Conservation (phyloP, 2,113 vertebrate genomes). For the Conger conger region DNA sequence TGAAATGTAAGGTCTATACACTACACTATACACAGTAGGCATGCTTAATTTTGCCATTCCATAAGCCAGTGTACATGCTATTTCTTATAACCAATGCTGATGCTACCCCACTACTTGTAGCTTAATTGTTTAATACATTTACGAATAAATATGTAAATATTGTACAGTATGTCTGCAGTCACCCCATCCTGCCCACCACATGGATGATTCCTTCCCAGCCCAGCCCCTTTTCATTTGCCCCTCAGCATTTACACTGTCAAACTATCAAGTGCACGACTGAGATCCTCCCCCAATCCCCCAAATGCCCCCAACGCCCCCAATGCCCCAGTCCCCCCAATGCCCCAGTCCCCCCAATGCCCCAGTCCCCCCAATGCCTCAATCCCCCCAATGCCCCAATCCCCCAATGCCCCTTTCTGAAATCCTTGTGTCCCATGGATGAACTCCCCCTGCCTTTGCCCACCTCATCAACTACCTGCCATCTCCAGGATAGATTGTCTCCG, state of each 20-base stretch:
- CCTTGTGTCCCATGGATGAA: constrained; percentile 28
- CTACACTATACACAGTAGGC: too few species aligned
- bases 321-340: not conserved
- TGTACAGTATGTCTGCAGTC: not conserved
- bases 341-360: not conserved
- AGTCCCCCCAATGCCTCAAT: not conserved
- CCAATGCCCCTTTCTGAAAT: not conserved
- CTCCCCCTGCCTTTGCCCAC: constrained; percentile 25
- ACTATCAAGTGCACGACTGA: too few species aligned
- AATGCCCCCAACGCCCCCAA: not conserved
- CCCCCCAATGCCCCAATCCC: not conserved
- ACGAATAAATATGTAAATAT: not conserved
- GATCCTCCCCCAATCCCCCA: not conserved
- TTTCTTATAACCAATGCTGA: not conserved
- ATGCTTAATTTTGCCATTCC: too few species aligned
- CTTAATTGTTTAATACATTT: too few species aligned
- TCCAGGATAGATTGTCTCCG: not conserved
- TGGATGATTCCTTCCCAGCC: not conserved
- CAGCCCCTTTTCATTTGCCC: not conserved
- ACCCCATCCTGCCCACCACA: not conserved
- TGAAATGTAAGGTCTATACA: too few species aligned
- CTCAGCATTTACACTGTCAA: not conserved
- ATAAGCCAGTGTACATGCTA: not conserved
- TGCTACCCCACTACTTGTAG: too few species aligned
- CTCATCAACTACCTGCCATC: constrained; percentile 15